phyloP scores from a whole-genome alignment of 2,113 vertebrate species.

The Scophthalmus maximus region DNA sequence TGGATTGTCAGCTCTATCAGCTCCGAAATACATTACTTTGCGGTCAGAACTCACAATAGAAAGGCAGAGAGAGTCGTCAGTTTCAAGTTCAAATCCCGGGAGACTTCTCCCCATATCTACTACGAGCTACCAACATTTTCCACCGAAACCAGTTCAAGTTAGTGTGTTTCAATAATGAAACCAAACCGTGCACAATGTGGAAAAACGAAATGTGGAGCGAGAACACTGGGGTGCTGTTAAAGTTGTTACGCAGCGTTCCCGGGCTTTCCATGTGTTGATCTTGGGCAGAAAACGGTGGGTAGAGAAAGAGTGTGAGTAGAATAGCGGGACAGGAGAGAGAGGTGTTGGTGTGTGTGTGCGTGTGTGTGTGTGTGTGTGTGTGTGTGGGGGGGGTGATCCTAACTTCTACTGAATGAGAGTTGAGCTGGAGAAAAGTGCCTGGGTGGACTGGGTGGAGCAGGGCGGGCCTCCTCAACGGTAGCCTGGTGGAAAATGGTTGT shows the following conservation, averaged over 20 bases:
- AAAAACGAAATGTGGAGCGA: constrained; percentile 43
- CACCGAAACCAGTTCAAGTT: constrained; percentile 27
- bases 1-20: background rate
- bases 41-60: background rate
- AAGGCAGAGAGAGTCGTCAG: background rate
- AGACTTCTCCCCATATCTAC: background rate
- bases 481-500: constrained; percentile 65
- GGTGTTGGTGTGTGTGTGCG: background rate
- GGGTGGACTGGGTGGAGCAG: constrained; percentile 61
- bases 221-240: constrained; percentile 59
- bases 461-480: constrained; percentile 65
- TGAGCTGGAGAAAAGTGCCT: constrained; percentile 31
- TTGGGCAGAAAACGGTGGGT: constrained; percentile 21
- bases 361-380: background rate
- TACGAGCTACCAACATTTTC: constrained; percentile 43
- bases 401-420: constrained; percentile 38
- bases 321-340: background rate
- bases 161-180: constrained; percentile 15
- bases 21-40: background rate
- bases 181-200: constrained; percentile 35
- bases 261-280: constrained; percentile 67
- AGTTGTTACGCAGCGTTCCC: constrained; percentile 38
- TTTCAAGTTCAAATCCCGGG: constrained; percentile 1
- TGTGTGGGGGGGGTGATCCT: background rate
- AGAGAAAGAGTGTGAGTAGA: constrained; percentile 14